Evolutionary conservation across 92 coral and sea anemone species (phyloP).

Genomic region (Siderastrea radians): DNA sequence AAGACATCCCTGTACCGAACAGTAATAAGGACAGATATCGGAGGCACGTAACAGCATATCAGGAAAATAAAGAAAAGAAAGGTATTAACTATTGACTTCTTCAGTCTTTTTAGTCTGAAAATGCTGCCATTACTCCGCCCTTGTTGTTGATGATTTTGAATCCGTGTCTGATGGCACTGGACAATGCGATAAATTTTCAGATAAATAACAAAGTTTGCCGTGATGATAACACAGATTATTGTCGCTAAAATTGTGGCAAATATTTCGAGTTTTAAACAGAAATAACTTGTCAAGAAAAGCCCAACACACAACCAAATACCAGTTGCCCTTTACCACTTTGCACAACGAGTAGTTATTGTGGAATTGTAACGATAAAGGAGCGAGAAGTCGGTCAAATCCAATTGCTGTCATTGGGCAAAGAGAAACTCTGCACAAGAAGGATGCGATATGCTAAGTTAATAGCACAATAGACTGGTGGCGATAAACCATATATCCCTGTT

Average conservation of each 20-base stretch:
- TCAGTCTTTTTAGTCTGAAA: neutral
- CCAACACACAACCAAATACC: too few species aligned
- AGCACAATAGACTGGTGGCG: neutral
- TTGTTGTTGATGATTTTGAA: neutral
- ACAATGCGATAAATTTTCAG: conserved; percentile 1
- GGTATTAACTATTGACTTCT: neutral
- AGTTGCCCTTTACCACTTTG: too few species aligned
- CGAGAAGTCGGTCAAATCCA: too few species aligned
- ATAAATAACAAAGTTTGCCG: conserved; percentile 2
- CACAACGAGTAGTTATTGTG: too few species aligned
- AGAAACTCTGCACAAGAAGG: too few species aligned
- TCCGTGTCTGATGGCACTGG: conserved; percentile 8
- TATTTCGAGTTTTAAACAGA: too few species aligned
- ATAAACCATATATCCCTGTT: neutral
- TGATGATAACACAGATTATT: neutral
- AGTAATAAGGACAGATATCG: neutral
- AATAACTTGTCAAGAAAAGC: too few species aligned
- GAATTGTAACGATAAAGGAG: too few species aligned
- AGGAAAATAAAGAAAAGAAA: neutral
- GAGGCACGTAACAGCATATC: neutral
- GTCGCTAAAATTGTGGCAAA: neutral
- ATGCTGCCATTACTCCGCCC: neutral
- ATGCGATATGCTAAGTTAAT: too few species aligned
- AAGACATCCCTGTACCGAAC: neutral
- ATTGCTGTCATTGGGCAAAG: too few species aligned